Conservation (phyloP, 2,113 vertebrate genomes). For the Paracanthobrama guichenoti region DNA sequence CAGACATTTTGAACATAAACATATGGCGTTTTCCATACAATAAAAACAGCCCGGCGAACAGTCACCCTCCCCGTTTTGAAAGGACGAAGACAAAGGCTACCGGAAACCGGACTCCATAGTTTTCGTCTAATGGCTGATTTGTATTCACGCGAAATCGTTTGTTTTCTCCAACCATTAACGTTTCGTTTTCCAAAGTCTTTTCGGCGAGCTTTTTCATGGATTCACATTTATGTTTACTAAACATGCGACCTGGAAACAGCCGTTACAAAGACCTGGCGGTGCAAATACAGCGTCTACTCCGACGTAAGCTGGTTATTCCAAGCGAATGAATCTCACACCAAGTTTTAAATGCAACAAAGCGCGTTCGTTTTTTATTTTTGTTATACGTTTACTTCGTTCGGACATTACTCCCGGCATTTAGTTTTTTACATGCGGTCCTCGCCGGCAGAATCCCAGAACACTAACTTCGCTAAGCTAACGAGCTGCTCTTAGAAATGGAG, state of each 20-base stretch:
- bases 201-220: neutral
- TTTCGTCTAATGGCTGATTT: constrained; percentile 46
- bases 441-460: neutral
- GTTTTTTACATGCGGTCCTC: constrained; percentile 16
- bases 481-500: constrained; percentile 77
- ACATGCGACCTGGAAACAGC: constrained; percentile 8
- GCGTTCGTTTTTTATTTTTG: neutral
- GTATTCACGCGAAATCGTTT: constrained; percentile 36
- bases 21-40: neutral
- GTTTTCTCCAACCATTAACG: constrained; percentile 12
- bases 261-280: constrained; percentile 36
- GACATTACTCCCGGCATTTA: neutral
- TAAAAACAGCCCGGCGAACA: neutral
- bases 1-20: neutral
- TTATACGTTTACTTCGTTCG: neutral
- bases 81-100: constrained; percentile 47
- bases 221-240: neutral
- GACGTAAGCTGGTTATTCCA: constrained; percentile 8
- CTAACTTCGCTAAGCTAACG: constrained; percentile 37
- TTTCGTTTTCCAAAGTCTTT: neutral
- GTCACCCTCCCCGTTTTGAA: constrained; percentile 30
- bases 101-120: constrained; percentile 45
- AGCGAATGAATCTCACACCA: neutral
- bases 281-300: constrained; percentile 23
- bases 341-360: constrained; percentile 17